Evolutionary conservation across 2,113 vertebrate species (phyloP), one percentile per base, ranked within the genome.

Genomic region (Suncus etruscus): DNA sequence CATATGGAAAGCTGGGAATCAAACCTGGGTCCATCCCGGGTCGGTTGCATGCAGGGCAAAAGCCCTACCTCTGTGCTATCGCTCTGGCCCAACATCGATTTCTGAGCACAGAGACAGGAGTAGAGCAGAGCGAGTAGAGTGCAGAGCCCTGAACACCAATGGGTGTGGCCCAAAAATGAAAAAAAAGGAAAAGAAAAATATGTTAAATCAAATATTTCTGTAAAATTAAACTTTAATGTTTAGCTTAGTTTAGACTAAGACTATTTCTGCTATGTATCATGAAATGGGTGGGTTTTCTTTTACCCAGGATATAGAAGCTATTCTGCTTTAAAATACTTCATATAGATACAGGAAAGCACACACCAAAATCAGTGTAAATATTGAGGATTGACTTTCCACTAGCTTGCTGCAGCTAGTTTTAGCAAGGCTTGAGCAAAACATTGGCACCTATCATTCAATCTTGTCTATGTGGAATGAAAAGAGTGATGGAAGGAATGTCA

Each of bases 301-400:
- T 83, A 78, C 51, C 25, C 83, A 86, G 76, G 85, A 96, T 86
- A 86, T 88, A 12, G 83, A 48, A 84, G 14, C 69, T 48, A 25
- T n/a, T 66, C 63, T 72, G 11, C 14, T 79, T 58, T 10, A 73
- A 92, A 45, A 74, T 89, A 25, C 3, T 94, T 92, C 54, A n/a
- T 77, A 63, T 8, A 31, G 22, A 90, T 29, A 81, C 25, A 90
- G 66, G 63, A 90, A 93, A 95, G 27, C 51, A 39, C 82, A 63
- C 80, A 91, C 39, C 3, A 5, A 39, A 66, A 85, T 93, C 48
- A 74, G 51, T 84, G 58, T 29, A 31, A 4, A 8, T 22, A 72
- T 83, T 47, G 51, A 5, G 4, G 5, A 48, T 83, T 79, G 70
- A 50, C n/a, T 65, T 76, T 27, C 61, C 2, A 24, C 74, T 12